phyloP scores from a whole-genome alignment of 2,888 invertebrate species.

The Drosophila pseudotalamancana region DNA sequence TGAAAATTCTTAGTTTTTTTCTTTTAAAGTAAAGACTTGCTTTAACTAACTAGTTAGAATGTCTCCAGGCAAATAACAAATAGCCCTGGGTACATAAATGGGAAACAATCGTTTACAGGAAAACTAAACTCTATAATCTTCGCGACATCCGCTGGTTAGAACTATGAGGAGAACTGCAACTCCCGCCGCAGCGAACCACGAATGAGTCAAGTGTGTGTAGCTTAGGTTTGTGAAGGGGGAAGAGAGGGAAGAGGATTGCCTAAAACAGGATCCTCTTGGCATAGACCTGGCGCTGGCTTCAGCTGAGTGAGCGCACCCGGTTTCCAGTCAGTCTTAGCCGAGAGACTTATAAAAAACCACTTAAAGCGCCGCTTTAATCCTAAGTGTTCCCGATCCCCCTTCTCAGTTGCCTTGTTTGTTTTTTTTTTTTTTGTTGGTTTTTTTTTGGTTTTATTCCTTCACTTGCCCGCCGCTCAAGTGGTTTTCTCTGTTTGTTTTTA shows the following conservation, averaged over 20 bases:
- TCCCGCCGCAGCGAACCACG: constrained; percentile 49
- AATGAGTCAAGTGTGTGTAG: constrained; percentile 60
- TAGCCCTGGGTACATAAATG: too few relatives aligned
- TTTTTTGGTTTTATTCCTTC: constrained; percentile 33
- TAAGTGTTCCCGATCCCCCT: constrained; percentile 51
- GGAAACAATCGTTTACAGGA: constrained; percentile 15
- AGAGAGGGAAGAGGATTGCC: not conserved
- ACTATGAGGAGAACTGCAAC: constrained; percentile 18
- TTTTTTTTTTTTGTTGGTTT: constrained; percentile 13
- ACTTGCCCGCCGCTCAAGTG: constrained; percentile 67
- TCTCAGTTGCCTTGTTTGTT: constrained; percentile 35
- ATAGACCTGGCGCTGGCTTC: constrained; percentile 44
- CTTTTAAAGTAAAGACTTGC: not conserved
- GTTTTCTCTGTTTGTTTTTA: constrained; percentile 80
- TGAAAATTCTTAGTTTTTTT: too few relatives aligned
- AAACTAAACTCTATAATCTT: constrained; percentile 17
- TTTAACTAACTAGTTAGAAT: not conserved
- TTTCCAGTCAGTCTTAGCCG: constrained; percentile 14
- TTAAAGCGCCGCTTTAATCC: constrained; percentile 75
- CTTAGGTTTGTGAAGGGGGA: constrained; percentile 8
- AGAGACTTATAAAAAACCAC: constrained; percentile 61
- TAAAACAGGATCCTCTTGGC: constrained; percentile 50
- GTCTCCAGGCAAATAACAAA: not conserved
- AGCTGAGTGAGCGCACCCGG: constrained; percentile 31
- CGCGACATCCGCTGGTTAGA: constrained; percentile 38